Percentiles rank a stretch among this genome's conserved stretches.
Conservation (phyloP, 2,797 vertebrate species). For the Tokudaia muenninki region DNA sequence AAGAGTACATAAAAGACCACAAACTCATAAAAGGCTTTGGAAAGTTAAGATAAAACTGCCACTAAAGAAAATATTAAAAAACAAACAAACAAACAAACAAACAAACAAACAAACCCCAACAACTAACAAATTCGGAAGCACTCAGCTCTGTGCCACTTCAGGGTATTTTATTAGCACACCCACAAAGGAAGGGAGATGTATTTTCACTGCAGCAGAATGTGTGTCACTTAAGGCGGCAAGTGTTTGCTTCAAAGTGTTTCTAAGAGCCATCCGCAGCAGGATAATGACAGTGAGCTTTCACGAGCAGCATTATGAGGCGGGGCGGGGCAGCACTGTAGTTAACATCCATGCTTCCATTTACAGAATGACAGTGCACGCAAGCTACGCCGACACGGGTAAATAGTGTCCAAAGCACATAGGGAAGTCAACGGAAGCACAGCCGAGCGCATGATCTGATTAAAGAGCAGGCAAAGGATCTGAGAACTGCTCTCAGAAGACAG, state of each 20-base stretch:
- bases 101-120: not conserved
- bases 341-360: conserved; percentile 13
- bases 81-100: not conserved
- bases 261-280: conserved; percentile 54
- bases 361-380: not conserved
- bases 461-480: not conserved
- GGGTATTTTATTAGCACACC: conserved; percentile 29
- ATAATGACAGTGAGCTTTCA: conserved; percentile 42
- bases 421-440: not conserved
- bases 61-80: not conserved
- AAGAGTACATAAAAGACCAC: conserved; percentile 25
- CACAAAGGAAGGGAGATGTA: not conserved
- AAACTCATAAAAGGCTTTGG: conserved; percentile 29
- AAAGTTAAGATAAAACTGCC: conserved; percentile 57
- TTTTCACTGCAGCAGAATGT: conserved; percentile 41
- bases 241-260: conserved; percentile 71
- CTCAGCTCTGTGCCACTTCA: not conserved
- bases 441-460: not conserved
- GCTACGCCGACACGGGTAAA: not conserved
- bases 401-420: not conserved
- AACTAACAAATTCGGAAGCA: conserved; percentile 22
- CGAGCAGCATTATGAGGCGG: conserved; percentile 42
- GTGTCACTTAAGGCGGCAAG: conserved; percentile 60
- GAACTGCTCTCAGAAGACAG: not conserved
- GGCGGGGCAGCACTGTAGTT: conserved; percentile 7